A percentile compares a stretch with the other conserved stretches of the same genome.
Conservation (phyloP, 2,113 vertebrate species). For the Prolemur simus region DNA sequence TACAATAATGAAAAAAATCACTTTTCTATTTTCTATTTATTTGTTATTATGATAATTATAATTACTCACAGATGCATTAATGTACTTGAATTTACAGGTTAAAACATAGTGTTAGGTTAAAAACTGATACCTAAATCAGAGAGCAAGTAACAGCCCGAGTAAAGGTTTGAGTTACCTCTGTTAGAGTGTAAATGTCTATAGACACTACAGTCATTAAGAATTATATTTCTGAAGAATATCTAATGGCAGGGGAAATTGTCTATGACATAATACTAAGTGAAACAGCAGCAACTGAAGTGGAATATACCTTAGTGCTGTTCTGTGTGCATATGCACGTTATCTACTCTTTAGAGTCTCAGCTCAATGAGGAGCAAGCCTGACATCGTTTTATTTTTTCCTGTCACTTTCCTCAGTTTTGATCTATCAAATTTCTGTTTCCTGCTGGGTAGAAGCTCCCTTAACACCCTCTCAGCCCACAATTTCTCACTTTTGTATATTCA, state of each 20-base stretch:
- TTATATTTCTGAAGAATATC: not conserved
- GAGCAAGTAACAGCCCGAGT: not conserved
- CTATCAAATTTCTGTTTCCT: not conserved
- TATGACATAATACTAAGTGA: too few species aligned
- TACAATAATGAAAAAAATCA: not conserved
- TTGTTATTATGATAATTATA: constrained; percentile 24
- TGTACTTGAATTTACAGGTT: not conserved
- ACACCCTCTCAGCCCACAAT: not conserved
- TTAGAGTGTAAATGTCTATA: not conserved
- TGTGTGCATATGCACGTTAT: rapidly evolving
- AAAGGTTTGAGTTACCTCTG: not conserved
- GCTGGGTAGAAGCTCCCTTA: not conserved
- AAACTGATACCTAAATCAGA: not conserved
- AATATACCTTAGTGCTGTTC: too few species aligned
- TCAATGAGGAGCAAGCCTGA: not conserved
- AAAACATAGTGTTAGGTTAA: constrained; percentile 4
- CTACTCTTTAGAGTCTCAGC: not conserved
- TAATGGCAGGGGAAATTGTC: not conserved
- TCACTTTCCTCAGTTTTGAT: constrained; percentile 25
- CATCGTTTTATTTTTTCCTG: not conserved
- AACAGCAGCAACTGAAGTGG: not conserved
- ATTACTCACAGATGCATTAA: not conserved
- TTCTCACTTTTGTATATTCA: constrained; percentile 32
- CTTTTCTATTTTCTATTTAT: constrained; percentile 3
- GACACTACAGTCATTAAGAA: not conserved